Percentiles rank a stretch among this genome's conserved stretches.
phyloP scores from a whole-genome alignment of 1,140 invertebrate genomes.

The Leguminivora glycinivorella region DNA sequence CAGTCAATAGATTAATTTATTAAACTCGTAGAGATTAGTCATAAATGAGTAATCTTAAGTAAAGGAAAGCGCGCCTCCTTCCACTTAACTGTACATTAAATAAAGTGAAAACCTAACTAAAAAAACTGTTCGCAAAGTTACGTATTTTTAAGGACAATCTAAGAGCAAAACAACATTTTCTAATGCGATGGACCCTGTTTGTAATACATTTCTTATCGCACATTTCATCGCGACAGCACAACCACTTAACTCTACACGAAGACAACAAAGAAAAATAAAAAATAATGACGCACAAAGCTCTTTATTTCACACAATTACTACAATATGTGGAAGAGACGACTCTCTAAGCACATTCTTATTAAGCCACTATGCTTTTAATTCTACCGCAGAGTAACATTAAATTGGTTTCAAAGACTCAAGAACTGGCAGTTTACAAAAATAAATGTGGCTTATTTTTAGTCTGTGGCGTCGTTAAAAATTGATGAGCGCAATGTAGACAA shows the following conservation, averaged over 20 bases:
- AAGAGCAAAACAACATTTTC: slow-evolving; percentile 5
- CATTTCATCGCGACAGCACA: slow-evolving; percentile 8
- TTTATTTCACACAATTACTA: slow-evolving; percentile 75
- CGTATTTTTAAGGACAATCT: background rate
- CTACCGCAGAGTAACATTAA: slow-evolving; percentile 49
- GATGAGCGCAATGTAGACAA: slow-evolving; percentile 48
- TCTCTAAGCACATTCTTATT: slow-evolving; percentile 40
- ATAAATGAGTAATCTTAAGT: too few relatives aligned
- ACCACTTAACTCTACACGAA: slow-evolving; percentile 10
- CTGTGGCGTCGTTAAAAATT: slow-evolving; percentile 43
- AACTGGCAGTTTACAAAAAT: slow-evolving; percentile 39
- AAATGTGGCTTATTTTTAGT: slow-evolving; percentile 32
- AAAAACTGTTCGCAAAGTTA: background rate
- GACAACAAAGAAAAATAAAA: slow-evolving; percentile 38
- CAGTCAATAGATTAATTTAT: too few relatives aligned
- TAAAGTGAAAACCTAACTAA: too few relatives aligned
- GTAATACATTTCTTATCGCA: background rate
- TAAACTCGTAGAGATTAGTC: too few relatives aligned
- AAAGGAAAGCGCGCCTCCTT: too few relatives aligned
- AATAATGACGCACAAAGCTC: slow-evolving; percentile 70
- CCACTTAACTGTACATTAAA: too few relatives aligned
- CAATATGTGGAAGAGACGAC: slow-evolving; percentile 52
- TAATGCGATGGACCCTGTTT: background rate
- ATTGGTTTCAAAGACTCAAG: slow-evolving; percentile 13
- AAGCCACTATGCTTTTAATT: slow-evolving; percentile 36